Conservation (phyloP, 2,888 invertebrate species). For the Lepeophtheirus nordmannii region DNA sequence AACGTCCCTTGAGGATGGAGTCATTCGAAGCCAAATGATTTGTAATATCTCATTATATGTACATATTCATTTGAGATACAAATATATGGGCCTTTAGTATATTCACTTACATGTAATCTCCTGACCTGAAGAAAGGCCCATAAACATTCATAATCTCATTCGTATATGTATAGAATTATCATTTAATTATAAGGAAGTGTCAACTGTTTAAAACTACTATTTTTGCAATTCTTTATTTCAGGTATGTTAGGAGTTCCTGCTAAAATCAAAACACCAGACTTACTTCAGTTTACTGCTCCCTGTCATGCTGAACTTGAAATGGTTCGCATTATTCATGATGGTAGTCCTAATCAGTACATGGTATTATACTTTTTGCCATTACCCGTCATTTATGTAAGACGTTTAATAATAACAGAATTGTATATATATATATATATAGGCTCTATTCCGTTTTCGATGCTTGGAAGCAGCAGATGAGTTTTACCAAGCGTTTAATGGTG, state of each 20-base stretch:
- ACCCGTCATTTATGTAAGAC: conserved; percentile 65
- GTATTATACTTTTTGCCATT: conserved; percentile 39
- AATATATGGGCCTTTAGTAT: too few relatives aligned
- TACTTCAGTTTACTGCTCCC: conserved; percentile 77
- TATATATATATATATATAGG: not conserved
- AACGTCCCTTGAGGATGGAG: conserved; percentile 19
- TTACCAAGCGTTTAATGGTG: conserved; percentile 79
- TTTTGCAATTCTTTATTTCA: conserved; percentile 1
- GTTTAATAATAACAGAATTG: conserved; percentile 39
- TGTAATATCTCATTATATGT: not conserved
- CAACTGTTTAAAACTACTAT: too few relatives aligned
- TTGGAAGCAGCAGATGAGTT: conserved; percentile 72
- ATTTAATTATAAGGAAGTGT: too few relatives aligned
- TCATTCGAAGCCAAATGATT: conserved; percentile 14
- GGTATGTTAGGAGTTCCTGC: conserved; percentile 18
- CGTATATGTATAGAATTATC: too few relatives aligned
- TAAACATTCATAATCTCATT: too few relatives aligned
- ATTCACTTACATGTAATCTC: too few relatives aligned
- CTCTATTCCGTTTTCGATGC: conserved; percentile 5
- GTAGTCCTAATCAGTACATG: conserved; percentile 89
- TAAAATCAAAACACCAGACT: conserved; percentile 20
- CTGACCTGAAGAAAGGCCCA: too few relatives aligned
- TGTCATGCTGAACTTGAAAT: conserved; percentile 76
- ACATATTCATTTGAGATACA: too few relatives aligned
- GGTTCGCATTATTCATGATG: conserved; percentile 74